Evolutionary conservation across 2,113 vertebrate genomes (phyloP), one percentile per base, ranked within the genome.

Genomic region (Misgurnus anguillicaudatus): DNA sequence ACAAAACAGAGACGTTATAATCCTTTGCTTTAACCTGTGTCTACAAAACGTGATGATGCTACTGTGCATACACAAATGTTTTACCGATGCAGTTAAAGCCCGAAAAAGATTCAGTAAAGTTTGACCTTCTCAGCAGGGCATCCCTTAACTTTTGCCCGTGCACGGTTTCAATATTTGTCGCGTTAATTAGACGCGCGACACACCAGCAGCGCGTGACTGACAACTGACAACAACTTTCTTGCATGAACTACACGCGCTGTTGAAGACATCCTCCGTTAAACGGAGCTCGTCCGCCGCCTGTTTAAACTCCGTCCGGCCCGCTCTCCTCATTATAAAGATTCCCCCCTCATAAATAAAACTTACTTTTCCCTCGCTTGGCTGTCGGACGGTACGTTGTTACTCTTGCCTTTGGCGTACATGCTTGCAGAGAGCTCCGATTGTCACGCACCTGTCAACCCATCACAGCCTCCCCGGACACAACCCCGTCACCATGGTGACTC

Each of bases 381-480:
- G 95, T 97, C 95, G 94, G 95, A 96, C 92, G 94, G 95, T 93
- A 96, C 93, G 92, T 92, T 95, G 94, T 95, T 96, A 94, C 95
- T 96, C 95, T 96, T 96, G 94, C 95, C 96, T 97, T 96, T 96
- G 95, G 95, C 94, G 94, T 96, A 96, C 95, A 96, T 96, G 95
- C 95, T 96, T 97, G 94, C 95, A 94, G 94, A 97, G 94, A 96
- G 94, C 95, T 94, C 92, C 94, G 94, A 95, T 93, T 96, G 95
- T 96, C 96, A 96, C 94, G 93, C 95, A 96, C 95, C 95, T 96
- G 95, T 96, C 95, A 97, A 97, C 94, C 94, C 95, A 96, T 96
- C 95, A 95, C 94, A 95, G 92, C 94, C 95, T 95, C 94, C 93
- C 92, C 89, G 89, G 95, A 95, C 95, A 95, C 95, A 94, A 94